Percentiles rank a stretch among this genome's conserved stretches.
Evolutionary conservation across 2,113 vertebrate genomes (phyloP).

Genomic region (Hydrochoerus hydrochaeris): DNA sequence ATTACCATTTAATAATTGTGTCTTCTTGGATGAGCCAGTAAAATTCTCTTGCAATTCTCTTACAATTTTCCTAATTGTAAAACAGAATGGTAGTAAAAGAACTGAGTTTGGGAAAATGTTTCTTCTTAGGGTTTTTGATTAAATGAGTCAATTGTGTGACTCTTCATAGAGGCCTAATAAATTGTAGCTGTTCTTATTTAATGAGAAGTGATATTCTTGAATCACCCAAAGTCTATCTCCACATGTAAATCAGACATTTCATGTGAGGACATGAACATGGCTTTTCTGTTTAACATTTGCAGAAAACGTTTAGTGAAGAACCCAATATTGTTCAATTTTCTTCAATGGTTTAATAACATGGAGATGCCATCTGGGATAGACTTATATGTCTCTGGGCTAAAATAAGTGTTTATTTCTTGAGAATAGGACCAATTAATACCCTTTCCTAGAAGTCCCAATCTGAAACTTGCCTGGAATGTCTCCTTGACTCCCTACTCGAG

Average conservation of each 20-base stretch:
- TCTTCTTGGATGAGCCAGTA: background rate
- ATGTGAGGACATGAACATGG: background rate
- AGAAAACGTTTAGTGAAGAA: background rate
- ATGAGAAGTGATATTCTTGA: background rate
- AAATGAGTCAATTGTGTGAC: background rate
- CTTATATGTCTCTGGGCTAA: background rate
- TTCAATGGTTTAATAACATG: background rate
- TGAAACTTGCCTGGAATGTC: background rate
- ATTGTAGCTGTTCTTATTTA: background rate
- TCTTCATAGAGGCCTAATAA: background rate
- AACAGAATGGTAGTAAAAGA: background rate
- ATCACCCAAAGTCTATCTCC: background rate
- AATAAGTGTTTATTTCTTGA: background rate
- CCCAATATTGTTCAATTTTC: background rate
- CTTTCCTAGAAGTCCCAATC: background rate
- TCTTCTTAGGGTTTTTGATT: background rate
- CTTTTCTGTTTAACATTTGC: slow-evolving; percentile 22
- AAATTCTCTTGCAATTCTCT: background rate
- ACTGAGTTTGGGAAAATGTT: background rate
- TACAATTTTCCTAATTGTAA: background rate
- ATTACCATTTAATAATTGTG: background rate
- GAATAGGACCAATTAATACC: background rate
- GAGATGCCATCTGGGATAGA: background rate
- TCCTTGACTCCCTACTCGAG: background rate
- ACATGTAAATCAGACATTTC: background rate